Conservation (phyloP, 2,888 invertebrate species). For the Clunio marinus region DNA sequence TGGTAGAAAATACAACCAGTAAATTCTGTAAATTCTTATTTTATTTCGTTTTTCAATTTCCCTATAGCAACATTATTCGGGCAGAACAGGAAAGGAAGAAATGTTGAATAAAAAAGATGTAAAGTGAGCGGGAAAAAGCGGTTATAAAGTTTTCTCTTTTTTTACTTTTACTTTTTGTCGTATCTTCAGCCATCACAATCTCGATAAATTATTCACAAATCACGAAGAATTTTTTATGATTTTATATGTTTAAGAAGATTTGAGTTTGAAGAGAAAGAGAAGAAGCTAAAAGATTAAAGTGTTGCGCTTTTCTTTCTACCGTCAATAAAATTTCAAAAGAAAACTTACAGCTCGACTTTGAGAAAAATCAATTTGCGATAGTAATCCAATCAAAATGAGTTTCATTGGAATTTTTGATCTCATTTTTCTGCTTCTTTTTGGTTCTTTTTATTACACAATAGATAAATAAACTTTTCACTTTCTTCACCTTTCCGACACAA, state of each 20-base stretch:
- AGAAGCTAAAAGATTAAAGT: not conserved
- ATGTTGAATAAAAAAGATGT: not conserved
- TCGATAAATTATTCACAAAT: conserved; percentile 36
- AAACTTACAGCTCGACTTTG: conserved; percentile 39
- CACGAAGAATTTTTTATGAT: conserved; percentile 26
- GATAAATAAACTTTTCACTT: not conserved
- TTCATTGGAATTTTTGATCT: conserved; percentile 27
- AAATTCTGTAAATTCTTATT: not conserved
- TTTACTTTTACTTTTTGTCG: too few species aligned
- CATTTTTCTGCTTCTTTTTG: too few species aligned
- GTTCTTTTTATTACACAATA: too few species aligned
- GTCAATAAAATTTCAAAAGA: not conserved
- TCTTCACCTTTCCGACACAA: too few species aligned
- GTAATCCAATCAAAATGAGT: conserved; percentile 38
- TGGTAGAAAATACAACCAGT: conserved; percentile 3
- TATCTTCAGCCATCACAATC: conserved; percentile 5
- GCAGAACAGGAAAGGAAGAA: conserved; percentile 4
- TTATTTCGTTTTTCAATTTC: conserved; percentile 21
- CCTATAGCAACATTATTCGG: conserved; percentile 22
- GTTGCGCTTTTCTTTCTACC: conserved; percentile 8
- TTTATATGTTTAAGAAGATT: conserved; percentile 14
- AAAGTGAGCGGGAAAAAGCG: not conserved
- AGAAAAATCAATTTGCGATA: conserved; percentile 38
- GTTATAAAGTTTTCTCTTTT: conserved; percentile 33
- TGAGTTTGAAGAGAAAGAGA: not conserved